Conservation (phyloP, 2,797 vertebrate species). For the Synanceia verrucosa region DNA sequence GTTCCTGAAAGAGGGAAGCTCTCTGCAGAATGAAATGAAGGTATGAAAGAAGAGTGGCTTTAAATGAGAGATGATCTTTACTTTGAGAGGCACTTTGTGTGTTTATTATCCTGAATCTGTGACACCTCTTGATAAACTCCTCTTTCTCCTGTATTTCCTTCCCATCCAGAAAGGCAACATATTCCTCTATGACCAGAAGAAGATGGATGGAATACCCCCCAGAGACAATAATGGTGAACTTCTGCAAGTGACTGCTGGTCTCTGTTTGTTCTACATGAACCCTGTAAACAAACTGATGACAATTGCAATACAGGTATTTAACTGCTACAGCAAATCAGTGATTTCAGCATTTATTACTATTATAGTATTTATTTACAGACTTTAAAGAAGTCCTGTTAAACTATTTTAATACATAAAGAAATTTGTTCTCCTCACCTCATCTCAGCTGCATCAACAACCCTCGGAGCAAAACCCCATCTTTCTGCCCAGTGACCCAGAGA, state of each 20-base stretch:
- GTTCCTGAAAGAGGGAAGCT: constrained; percentile 52
- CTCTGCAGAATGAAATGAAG: constrained; percentile 65
- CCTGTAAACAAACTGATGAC: constrained; percentile 62
- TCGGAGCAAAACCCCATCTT: too few relatives aligned
- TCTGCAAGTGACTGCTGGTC: constrained; percentile 34
- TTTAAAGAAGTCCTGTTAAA: too few relatives aligned
- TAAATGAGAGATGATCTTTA: background rate
- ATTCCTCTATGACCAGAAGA: constrained; percentile 64
- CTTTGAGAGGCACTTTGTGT: background rate
- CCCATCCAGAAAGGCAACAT: constrained; percentile 57
- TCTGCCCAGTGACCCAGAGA: too few relatives aligned
- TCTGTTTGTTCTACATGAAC: constrained; percentile 66
- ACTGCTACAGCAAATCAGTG: background rate
- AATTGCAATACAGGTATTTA: constrained; percentile 68
- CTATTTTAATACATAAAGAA: background rate
- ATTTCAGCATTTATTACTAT: background rate
- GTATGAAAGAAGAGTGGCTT: constrained; percentile 32
- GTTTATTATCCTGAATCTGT: background rate
- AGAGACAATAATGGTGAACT: constrained; percentile 20
- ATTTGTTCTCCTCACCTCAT: too few relatives aligned
- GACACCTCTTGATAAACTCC: background rate
- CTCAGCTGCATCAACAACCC: too few relatives aligned
- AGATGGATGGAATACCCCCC: constrained; percentile 46
- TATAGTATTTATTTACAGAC: too few relatives aligned
- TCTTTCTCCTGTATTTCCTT: background rate